Percentiles rank a stretch among this genome's conserved stretches.
phyloP scores from a whole-genome alignment of 2,888 invertebrate genomes.

The Cosmorhoe ocellata region DNA sequence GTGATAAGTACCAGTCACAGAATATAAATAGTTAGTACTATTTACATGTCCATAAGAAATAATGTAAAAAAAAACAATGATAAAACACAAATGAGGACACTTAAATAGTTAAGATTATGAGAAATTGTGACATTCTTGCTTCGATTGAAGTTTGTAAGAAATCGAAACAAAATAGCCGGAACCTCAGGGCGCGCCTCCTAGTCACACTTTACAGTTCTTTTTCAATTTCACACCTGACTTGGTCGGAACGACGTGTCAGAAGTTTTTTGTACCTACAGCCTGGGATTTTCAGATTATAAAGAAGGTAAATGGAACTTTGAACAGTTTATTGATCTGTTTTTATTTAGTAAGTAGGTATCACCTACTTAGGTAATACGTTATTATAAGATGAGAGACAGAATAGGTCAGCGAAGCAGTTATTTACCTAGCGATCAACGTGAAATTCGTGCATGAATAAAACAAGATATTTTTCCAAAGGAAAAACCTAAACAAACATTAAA shows the following conservation, averaged over 20 bases:
- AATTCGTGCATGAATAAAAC: slow-evolving; percentile 4
- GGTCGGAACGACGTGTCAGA: slow-evolving; percentile 33
- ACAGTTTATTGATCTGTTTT: neutral
- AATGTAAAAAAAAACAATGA: too few species aligned
- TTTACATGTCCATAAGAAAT: too few species aligned
- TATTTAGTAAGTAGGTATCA: too few species aligned
- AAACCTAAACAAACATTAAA: slow-evolving; percentile 16
- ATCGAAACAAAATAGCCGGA: neutral
- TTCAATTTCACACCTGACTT: slow-evolving; percentile 61
- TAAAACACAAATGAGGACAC: too few species aligned
- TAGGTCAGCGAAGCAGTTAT: too few species aligned
- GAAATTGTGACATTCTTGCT: too few species aligned
- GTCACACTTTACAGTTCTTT: slow-evolving; percentile 41
- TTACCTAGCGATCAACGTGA: neutral
- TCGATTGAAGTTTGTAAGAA: too few species aligned
- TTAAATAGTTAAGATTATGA: too few species aligned
- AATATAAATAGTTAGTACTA: too few species aligned
- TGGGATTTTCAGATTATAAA: slow-evolving; percentile 10
- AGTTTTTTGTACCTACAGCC: slow-evolving; percentile 6
- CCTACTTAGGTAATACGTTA: too few species aligned
- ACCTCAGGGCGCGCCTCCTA: neutral
- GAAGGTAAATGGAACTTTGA: slow-evolving; percentile 3
- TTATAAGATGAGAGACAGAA: too few species aligned
- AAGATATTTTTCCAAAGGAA: slow-evolving; percentile 7
- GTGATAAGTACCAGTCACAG: too few species aligned